Evolutionary conservation across 2,797 vertebrate species (phyloP), one percentile per base, ranked within the genome.

Genomic region (Protosalanx chinensis): DNA sequence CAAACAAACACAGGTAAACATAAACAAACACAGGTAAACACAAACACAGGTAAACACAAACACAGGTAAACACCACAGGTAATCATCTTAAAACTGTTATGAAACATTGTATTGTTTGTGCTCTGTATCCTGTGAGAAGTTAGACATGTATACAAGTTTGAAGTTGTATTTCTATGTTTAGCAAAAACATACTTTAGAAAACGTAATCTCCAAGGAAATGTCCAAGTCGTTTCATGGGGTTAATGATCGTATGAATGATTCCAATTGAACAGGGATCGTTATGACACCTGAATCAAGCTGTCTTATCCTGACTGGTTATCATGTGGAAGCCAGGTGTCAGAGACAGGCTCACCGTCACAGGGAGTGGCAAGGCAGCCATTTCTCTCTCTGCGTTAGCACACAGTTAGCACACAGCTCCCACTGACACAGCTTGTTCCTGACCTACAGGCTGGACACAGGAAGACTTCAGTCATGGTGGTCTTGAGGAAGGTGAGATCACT

Each of bases 391-490:
- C 29, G 20, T 57, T 64, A 32, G 30, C 53, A n/a, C 51, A 32
- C 5, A 37, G 71, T 33, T 35, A 64, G 18, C 23, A 62, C 58
- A 60, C 32, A 60, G 27, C 12, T n/a, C 16, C 2, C 27, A 33
- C n/a, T 56, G 1, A 70, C 37, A 3, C 20, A n/a, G 6, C 33
- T 32, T 59, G 57, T 68, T 4, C 64, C 4, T 2, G 59, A 65
- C 18, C 72, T 12, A 32, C 68, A 90, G 88, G 67, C 57, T 77
- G 41, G 56, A 68, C 70, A 72, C 73, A 72, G 63, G 64, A 79
- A 66, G 33, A 29, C 71, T 74, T 73, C 73, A 10, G 41, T 57
- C 13, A 94, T 93, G 93, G 79, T 92, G 80, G 86, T 92, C 74
- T 80, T 93, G 58, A 87, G 87, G 53, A 88, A 35, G 62, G 62